Evolutionary conservation across 2,888 invertebrate genomes (phyloP), one percentile per base, ranked within the genome.

Genomic region (Leptinotarsa peninsularis): DNA sequence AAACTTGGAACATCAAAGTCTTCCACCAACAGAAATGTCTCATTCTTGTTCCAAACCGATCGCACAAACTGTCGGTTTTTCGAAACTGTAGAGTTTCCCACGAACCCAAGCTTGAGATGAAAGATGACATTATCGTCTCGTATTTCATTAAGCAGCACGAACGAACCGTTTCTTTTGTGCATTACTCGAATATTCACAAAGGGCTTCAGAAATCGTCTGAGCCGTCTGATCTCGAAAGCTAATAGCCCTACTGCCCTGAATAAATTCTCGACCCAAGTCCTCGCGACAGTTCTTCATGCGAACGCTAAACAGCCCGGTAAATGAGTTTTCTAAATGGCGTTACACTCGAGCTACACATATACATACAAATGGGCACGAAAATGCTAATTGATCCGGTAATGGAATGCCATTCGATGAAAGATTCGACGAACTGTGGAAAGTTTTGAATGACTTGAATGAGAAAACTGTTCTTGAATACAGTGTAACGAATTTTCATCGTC

Each of bases 161-260:
- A 21, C 58, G 14, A 58, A 18, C 15, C 18, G 58, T n/a, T 52
- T 17, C n/a, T 52, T n/a, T n/a, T 58, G 58, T 58, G 23, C 21
- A 58, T 23, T 14, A 15, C 23, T 58, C 15, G 4, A 58, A 58
- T 58, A 14, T 23, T 21, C 58, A 58, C 23, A 23, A 27, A 58
- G 58, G 14, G 10, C 1, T 14, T 15, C 23, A 58, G 23, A 14
- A 1, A 58, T 58, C 58, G 58, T 21, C 15, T 58, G 10, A 15
- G 27, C 58, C 4, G 23, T 58, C 58, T 27, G 23, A 58, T 58
- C 58, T 58, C 23, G 58, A 14, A 58, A 27, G 23, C 17, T 58
- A 58, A 58, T 58, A 58, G 58, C 58, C 58, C 58, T 58, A 13
- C 58, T 58, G 58, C 21, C 58, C 58, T 23, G 23, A 58, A 58